Base-by-base conservation (phyloP, 2,797 vertebrate species). In the Brachymystax lenok region DNA sequence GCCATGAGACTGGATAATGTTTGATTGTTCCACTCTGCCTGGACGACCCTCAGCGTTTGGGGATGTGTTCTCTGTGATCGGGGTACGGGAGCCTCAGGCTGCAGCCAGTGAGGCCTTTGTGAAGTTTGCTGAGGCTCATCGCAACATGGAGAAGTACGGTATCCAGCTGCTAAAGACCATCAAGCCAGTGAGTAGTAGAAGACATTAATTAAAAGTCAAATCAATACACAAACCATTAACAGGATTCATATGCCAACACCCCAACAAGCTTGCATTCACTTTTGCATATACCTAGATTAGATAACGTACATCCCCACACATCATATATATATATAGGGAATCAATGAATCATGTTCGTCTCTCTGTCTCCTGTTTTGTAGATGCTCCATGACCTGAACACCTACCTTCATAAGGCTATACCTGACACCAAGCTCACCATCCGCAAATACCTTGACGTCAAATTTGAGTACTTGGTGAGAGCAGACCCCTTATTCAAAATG, bases 311-410 rank as follows among this genome's bases (percentile, higher is more conserved):
- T 27, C 14, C 28, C 28, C 24, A 51, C 56, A 59, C 2, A 59
- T 19, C 16, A 24, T 19, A 5, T n/a, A 59, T 59, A 17, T 59
- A 59, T n/a, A 59, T n/a, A 6, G 19, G n/a, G 56, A 59, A 17
- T n/a, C 56, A 59, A 59, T 19, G 1, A 46, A 46, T 46, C 40
- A 46, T 46, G 40, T 46, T 46, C 10, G 10, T 46, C 10, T 46
- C 2, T 80, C 79, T 63, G 21, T 79, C 0, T 80, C 6, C 79
- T 5, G 17, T 74, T 76, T 0, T 82, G 33, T 92, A 99, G 98
- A 99, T 99, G 98, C 96, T 99, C 76, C 98, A 97, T 16, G 98
- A 99, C 82, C 91, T 99, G 90, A 99, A 99, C 92, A 99, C 98
- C 0, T 99, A 99, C 81, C 96, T 99, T 75, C 96, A 99, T 87